phyloP scores from a whole-genome alignment of 2,888 invertebrate genomes.

The Brenthis ino region DNA sequence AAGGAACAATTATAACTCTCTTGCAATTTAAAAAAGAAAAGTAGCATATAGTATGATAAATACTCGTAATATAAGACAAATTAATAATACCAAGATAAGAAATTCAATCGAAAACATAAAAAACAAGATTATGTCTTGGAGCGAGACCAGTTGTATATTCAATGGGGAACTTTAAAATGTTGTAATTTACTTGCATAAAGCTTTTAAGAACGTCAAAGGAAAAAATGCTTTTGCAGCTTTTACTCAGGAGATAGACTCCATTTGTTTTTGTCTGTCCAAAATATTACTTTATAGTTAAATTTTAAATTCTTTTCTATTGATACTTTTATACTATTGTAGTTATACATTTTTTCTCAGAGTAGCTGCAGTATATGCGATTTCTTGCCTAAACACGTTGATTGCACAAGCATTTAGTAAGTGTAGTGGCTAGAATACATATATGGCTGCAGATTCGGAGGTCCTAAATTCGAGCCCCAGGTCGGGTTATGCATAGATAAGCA shows the following conservation, averaged over 20 bases:
- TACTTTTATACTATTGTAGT: background rate
- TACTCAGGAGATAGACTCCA: conserved; percentile 1
- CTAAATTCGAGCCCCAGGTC: too few species aligned
- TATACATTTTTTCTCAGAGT: too few species aligned
- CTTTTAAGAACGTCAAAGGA: conserved; percentile 17
- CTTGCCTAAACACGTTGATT: too few species aligned
- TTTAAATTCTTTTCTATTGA: background rate
- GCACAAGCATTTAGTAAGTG: too few species aligned
- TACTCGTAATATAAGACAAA: background rate
- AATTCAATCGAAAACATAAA: background rate
- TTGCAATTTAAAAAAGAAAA: too few species aligned
- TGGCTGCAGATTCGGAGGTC: too few species aligned
- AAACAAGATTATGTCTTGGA: conserved; percentile 10
- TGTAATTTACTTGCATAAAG: conserved; percentile 21
- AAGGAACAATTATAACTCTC: too few species aligned
- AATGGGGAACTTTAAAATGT: conserved; percentile 12
- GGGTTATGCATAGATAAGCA: too few species aligned
- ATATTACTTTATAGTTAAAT: background rate
- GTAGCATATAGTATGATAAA: too few species aligned
- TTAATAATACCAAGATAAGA: conserved; percentile 8
- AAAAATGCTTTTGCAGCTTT: conserved; percentile 17
- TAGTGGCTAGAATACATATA: too few species aligned
- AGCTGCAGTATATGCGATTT: too few species aligned
- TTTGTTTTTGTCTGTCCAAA: conserved; percentile 11
- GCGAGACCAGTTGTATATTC: conserved; percentile 9